phyloP scores from a whole-genome alignment of 2,888 invertebrate genomes.

The Folsomia candida region DNA sequence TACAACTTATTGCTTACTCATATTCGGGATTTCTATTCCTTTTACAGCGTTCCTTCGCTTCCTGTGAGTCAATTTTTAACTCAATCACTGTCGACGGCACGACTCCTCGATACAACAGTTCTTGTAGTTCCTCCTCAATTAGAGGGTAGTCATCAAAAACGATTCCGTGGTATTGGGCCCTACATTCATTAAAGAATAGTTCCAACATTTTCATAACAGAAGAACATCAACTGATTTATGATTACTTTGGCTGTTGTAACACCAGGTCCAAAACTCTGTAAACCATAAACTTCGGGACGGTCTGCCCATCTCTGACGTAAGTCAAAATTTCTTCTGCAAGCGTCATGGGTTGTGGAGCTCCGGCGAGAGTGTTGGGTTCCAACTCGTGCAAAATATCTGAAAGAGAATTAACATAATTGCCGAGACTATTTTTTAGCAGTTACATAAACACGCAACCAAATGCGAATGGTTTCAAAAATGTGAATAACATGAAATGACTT shows the following conservation, averaged over 20 bases:
- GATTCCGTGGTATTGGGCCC: constrained; percentile 42
- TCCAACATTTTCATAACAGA: not conserved
- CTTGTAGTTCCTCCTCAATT: constrained; percentile 34
- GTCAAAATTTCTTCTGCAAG: constrained; percentile 36
- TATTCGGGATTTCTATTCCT: constrained; percentile 16
- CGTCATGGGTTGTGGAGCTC: constrained; percentile 38
- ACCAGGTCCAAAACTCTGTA: constrained; percentile 39
- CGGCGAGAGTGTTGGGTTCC: constrained; percentile 12
- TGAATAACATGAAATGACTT: no score
- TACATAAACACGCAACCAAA: no score
- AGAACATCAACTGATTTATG: no score
- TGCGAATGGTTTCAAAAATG: no score
- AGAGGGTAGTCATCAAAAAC: constrained; percentile 47
- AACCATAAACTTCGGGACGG: constrained; percentile 38
- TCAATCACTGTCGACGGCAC: constrained; percentile 38
- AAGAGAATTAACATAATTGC: no score
- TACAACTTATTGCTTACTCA: constrained; percentile 12
- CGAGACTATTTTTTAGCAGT: no score
- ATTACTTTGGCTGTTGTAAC: constrained; percentile 40
- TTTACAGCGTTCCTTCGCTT: constrained; percentile 27
- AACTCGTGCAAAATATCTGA: constrained; percentile 18
- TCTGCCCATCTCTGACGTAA: constrained; percentile 37
- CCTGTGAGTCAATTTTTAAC: constrained; percentile 31
- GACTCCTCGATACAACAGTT: constrained; percentile 41
- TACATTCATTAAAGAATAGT: constrained; percentile 12